phyloP scores from a whole-genome alignment of 2,888 invertebrate species.

The Cephus pulcher region DNA sequence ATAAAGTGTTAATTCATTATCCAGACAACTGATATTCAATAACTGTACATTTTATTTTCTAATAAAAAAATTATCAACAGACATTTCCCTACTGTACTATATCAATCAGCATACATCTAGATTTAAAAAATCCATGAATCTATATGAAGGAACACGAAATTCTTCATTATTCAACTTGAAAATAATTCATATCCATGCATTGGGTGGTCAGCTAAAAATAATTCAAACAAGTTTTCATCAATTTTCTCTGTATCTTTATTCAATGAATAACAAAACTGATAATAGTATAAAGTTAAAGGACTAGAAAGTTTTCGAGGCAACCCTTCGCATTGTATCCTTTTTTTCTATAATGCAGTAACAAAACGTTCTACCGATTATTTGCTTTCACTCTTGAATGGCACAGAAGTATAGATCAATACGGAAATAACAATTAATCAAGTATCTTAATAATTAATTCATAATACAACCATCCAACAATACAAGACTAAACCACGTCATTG shows the following conservation, averaged over 20 bases:
- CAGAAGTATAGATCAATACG: constrained; percentile 35
- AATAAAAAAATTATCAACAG: neutral
- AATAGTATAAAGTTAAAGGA: constrained; percentile 45
- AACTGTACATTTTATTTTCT: neutral
- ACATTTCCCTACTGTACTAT: no score
- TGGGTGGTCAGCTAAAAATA: neutral
- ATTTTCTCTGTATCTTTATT: constrained; percentile 41
- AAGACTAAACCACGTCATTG: neutral
- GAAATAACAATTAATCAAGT: constrained; percentile 21
- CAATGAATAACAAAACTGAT: constrained; percentile 48
- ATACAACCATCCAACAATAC: neutral
- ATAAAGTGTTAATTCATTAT: neutral
- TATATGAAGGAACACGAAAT: neutral
- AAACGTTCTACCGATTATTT: constrained; percentile 3
- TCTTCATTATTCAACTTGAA: neutral
- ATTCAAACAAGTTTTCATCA: neutral
- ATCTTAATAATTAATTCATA: neutral
- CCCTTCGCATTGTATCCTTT: constrained; percentile 16
- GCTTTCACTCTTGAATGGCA: neutral
- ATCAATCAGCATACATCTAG: neutral
- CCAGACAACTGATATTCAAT: neutral
- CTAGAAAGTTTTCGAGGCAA: constrained; percentile 33
- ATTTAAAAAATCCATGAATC: neutral
- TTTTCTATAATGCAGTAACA: constrained; percentile 6
- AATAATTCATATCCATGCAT: neutral